Base-by-base conservation (phyloP, 2,888 invertebrate genomes). In the Lepetodrilus schrolli region DNA sequence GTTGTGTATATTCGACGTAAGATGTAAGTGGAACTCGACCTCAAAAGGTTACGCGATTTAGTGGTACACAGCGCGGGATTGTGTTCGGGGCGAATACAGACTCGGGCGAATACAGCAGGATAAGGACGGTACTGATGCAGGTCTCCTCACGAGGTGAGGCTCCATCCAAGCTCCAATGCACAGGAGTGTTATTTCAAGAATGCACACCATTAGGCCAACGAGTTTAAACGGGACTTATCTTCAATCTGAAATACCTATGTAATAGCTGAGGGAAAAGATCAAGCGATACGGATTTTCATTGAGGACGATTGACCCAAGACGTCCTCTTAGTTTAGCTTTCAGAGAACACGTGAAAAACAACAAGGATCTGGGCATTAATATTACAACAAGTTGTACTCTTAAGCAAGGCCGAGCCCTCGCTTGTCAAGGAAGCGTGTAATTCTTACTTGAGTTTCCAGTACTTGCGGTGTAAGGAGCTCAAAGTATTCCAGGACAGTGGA, bases 201-300 rank as follows among this genome's bases (percentile, higher is more conserved):
- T 58, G 58, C 58, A 58, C 58, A 58, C 30, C 13, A 17, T 23
- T 17, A 8, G 34, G 58, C 30, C 17, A 13, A 21, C 26, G 30
- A 26, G 30, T 30, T 30, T 30, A 58, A 34, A 48, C 20, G 58
- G n/a, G 58, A n/a, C 34, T 58, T 58, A 58, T 58, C 58, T 23
- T 7, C 30, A 30, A 58, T 58, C 58, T 30, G 30, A 30, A 58
- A 58, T 58, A 58, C 58, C 58, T 23, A 17, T 58, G 26, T 58
- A 58, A 58, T 58, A 30, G 26, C 43, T 17, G 43, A 17, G n/a
- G n/a, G n/a, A n/a, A n/a, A 17, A 43, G 43, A 43, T 43, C 17
- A 17, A 13, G 43, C 17, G 43, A 43, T 43, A 13, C n/a, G 43
- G 43, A 43, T 43, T 43, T 4, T 13, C 17, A 43, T 43, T 43